phyloP scores from a whole-genome alignment of 2,797 vertebrate species.

The Gila robusta region DNA sequence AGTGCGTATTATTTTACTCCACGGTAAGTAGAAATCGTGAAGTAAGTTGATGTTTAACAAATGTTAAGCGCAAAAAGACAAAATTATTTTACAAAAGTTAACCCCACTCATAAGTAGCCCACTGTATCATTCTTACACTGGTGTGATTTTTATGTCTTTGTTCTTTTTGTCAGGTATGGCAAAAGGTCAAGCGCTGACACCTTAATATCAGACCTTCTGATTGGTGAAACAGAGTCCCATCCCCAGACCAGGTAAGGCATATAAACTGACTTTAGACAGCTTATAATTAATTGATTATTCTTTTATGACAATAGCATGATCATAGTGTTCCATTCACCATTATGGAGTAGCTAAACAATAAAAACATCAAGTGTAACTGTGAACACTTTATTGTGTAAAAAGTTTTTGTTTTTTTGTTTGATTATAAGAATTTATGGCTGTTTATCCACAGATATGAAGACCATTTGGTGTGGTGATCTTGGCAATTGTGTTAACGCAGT shows the following conservation, averaged over 20 bases:
- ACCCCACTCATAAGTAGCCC: background rate
- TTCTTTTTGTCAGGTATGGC: conserved; percentile 84
- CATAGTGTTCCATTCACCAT: background rate
- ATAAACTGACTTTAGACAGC: background rate
- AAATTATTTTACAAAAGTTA: background rate
- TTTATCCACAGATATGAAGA: conserved; percentile 87
- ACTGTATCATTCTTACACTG: background rate
- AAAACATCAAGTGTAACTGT: background rate
- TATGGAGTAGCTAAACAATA: background rate
- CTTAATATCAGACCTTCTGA: conserved; percentile 91
- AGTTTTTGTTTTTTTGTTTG: background rate
- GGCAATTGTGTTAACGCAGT: conserved; percentile 66
- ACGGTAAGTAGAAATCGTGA: background rate
- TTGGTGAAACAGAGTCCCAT: conserved; percentile 91
- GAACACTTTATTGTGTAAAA: background rate
- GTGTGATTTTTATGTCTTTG: background rate
- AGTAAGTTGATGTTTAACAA: background rate
- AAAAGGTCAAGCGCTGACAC: conserved; percentile 94
- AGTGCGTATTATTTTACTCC: background rate
- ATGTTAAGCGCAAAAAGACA: background rate
- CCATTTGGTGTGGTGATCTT: conserved; percentile 90
- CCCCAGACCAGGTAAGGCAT: conserved; percentile 88
- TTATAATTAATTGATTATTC: background rate
- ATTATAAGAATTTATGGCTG: conserved; percentile 39
- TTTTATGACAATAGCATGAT: background rate